Evolutionary conservation across 2,113 vertebrate species (phyloP).

Genomic region (Hippopotamus amphibius): DNA sequence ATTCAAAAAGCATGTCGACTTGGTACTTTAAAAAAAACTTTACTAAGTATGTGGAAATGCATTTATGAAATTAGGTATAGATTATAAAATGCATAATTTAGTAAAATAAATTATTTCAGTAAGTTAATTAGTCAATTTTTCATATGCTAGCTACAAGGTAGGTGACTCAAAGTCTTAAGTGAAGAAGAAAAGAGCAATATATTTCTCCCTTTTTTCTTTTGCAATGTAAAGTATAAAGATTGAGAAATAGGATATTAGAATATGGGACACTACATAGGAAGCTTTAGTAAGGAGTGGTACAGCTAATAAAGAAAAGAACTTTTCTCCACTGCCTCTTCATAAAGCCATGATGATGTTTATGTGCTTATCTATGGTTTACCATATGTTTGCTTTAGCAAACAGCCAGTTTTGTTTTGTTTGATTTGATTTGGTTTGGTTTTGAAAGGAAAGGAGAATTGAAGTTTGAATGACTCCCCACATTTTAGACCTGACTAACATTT

Average conservation of each 20-base stretch:
- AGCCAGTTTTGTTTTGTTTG: not conserved
- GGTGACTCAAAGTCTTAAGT: not conserved
- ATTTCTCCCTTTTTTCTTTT: not conserved
- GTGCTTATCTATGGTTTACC: not conserved
- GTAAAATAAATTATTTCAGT: constrained; percentile 33
- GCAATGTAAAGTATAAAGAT: not conserved
- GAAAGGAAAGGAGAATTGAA: not conserved
- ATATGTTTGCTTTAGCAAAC: not conserved
- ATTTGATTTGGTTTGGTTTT: not conserved
- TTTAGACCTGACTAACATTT: not conserved
- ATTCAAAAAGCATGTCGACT: not conserved
- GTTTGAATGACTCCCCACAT: not conserved
- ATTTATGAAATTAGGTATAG: not conserved
- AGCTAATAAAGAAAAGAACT: not conserved
- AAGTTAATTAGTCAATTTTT: not conserved
- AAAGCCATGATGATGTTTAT: not conserved
- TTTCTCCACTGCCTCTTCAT: not conserved
- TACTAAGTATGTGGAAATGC: not conserved
- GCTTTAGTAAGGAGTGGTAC: not conserved
- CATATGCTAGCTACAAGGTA: not conserved
- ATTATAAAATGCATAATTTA: not conserved
- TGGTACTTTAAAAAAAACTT: not conserved
- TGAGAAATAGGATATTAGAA: not conserved
- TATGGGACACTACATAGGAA: not conserved
- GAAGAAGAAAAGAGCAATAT: not conserved